Conservation (phyloP, 37 sponge, comb jelly and placozoan genomes). For the Aplysina aerophoba region DNA sequence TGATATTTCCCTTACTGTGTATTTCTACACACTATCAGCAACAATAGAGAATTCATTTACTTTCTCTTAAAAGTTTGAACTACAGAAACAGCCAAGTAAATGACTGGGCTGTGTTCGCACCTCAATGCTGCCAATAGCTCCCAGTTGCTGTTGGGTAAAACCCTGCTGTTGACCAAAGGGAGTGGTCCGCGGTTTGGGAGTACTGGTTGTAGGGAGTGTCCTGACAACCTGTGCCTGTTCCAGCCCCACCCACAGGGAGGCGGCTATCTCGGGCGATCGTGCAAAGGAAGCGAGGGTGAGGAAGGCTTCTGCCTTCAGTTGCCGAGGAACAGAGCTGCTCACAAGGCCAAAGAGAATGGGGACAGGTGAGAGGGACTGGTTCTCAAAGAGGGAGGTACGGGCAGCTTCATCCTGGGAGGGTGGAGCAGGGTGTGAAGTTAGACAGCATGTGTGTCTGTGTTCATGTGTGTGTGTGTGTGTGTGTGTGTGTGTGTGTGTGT, state of each 20-base stretch:
- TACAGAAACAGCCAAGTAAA: no score
- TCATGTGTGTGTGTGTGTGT: background rate
- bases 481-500: background rate
- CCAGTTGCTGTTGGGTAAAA: conserved; percentile 7
- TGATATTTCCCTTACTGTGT: no score
- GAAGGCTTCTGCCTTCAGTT: conserved; percentile 87
- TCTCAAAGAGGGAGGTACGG: conserved; percentile 87
- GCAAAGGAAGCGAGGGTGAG: conserved; percentile 85
- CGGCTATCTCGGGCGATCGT: conserved; percentile 80
- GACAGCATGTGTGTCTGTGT: no score
- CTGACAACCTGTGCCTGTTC: conserved; percentile 67
- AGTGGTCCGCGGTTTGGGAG: conserved; percentile 14
- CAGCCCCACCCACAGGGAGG: conserved; percentile 77
- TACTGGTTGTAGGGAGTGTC: background rate
- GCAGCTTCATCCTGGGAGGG: conserved; percentile 79
- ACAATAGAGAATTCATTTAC: no score
- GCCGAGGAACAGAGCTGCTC: conserved; percentile 83
- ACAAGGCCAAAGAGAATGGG: conserved; percentile 87
- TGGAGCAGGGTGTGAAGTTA: background rate
- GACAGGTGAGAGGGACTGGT: conserved; percentile 76
- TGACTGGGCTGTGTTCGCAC: background rate
- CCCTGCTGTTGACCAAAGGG: conserved; percentile 18
- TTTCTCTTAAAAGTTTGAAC: no score
- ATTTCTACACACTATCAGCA: no score
- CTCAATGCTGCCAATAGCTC: conserved; percentile 17